Evolutionary conservation across 2,888 invertebrate species (phyloP), one percentile per base, ranked within the genome.

Genomic region (Nephrocerus scutellatus): DNA sequence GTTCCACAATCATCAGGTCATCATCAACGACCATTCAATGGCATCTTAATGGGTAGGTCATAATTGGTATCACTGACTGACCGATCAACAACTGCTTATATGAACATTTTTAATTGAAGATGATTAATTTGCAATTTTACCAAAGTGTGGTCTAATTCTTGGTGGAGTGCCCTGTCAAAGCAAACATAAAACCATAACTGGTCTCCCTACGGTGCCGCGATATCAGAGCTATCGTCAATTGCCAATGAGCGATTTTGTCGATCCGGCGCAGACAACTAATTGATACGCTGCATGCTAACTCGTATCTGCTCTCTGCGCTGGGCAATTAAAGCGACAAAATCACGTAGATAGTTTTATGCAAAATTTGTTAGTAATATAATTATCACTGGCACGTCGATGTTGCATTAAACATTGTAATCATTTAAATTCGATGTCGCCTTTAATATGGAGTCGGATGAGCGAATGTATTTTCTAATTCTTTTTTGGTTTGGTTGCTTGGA

Each of bases 401-500:
- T 14, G 23, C 15, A 29, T 6, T 24, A 38, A 31, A 31, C 31
- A 31, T 26, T 38, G 30, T 21, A 12, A 6, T 23, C 34, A 4
- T 25, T 25, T 25, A 24, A 39, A 39, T 33, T 39, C 33, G 24
- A 26, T 30, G 25, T 30, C 26, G 14, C 33, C 25, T 19, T 26
- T 37, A 42, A 38, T 38, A 38, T 38, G 26, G 30, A 38, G 38
- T 42, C 42, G 38, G 35, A 35, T 38, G 22, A 34, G 35, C 33
- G 26, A 38, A 34, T 37, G 14, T 34, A 34, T 34, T 33, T 41
- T 20, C 20, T 24, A 20, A 20, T 16, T 24, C 23, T 4, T n/a
- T n/a, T n/a, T n/a, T n/a, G n/a, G n/a, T n/a, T n/a, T n/a, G n/a
- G n/a, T n/a, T n/a, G n/a, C n/a, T n/a, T n/a, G n/a, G n/a, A n/a